Conservation (phyloP, 2,888 invertebrate genomes). For the Oxycera nigricornis region DNA sequence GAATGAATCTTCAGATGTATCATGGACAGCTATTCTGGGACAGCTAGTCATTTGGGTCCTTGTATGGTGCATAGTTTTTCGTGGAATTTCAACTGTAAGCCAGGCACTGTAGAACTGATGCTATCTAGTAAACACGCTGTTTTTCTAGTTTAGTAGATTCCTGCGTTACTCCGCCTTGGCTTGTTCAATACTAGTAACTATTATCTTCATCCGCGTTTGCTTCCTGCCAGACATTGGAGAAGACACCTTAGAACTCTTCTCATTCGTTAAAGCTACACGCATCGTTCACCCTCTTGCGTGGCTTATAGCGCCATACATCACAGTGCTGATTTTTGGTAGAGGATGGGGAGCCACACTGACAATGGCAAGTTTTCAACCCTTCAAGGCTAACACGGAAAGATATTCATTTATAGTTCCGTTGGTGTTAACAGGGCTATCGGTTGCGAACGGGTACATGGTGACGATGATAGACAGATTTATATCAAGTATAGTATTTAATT, state of each 20-base stretch:
- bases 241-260: background rate
- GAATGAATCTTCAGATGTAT: background rate
- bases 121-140: no score
- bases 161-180: slow-evolving; percentile 24
- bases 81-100: slow-evolving; percentile 53
- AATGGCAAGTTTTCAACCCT: slow-evolving; percentile 82
- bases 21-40: slow-evolving; percentile 14
- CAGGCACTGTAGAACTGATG: background rate
- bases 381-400: slow-evolving; percentile 71
- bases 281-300: no score
- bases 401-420: slow-evolving; percentile 50
- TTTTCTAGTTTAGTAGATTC: slow-evolving; percentile 37
- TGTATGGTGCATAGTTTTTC: slow-evolving; percentile 57
- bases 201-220: background rate
- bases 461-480: background rate
- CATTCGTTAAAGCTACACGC: no score
- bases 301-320: background rate
- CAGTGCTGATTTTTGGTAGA: slow-evolving; percentile 80
- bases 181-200: background rate
- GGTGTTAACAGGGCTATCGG: background rate
- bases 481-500: no score
- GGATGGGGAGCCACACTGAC: slow-evolving; percentile 84
- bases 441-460: background rate
- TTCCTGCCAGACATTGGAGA: background rate
- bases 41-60: slow-evolving; percentile 65